Base-by-base conservation (phyloP, 2,113 vertebrate species). In the Dicentrarchus labrax region DNA sequence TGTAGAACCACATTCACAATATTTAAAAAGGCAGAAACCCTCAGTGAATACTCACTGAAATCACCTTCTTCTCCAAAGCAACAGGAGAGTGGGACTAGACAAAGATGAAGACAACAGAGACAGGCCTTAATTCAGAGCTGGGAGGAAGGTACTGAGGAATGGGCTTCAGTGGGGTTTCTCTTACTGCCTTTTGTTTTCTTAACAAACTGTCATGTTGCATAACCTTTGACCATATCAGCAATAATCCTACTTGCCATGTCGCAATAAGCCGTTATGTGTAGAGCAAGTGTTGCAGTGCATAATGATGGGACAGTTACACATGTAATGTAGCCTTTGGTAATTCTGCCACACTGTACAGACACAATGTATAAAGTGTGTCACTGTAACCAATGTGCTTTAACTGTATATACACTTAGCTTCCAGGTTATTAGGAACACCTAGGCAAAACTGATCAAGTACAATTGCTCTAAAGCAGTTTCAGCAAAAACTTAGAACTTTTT, bases 11-110 rank as follows among this genome's bases (percentile, higher is more conserved):
- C 88, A 83, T 76, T 77, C 91, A 94, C 88, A 64, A 89, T 79
- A 83, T 57, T 84, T 36, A 85, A 30, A 88, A 53, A 88, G 79
- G 47, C 72, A 74, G 48, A 76, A 88, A 66, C 83, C 88, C 80
- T 89, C 94, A 93, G 94, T 92, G 90, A 92, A 94, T 95, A 96
- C 95, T 96, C 95, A 96, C 95, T 95, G 90, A 96, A 96, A 91
- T 96, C 95, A 88, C 92, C 90, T 91, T 96, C 95, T 91, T 96
- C 95, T 92, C 95, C 95, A 92, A 96, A 96, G 95, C 95, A 96
- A 96, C 95, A 96, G 90, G 95, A 95, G 84, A 96, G 95, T 59
- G 94, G 95, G 93, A 96, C 95, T 96, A 87, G 84, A 92, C 93
- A 92, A 86, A 90, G 91, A 94, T 68, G 87, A 86, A 94, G 86